Evolutionary conservation across 2,113 vertebrate genomes (phyloP).

Genomic region (Macroglossus sobrinus): DNA sequence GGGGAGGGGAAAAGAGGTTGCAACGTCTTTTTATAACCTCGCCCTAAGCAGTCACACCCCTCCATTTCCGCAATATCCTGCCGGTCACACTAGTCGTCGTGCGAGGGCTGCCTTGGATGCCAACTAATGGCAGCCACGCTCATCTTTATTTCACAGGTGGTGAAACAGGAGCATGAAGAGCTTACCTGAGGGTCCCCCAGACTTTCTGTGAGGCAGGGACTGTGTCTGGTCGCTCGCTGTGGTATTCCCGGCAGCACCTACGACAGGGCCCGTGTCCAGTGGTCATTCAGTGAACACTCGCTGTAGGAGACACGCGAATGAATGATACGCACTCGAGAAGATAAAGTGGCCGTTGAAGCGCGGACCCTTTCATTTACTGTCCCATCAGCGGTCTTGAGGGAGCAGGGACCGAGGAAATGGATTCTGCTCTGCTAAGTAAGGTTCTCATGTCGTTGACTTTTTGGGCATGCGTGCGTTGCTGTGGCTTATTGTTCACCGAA

Average conservation of each 20-base stretch:
- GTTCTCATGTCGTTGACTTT: background rate
- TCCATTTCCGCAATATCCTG: background rate
- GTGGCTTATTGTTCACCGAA: background rate
- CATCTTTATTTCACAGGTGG: background rate
- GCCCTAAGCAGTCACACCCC: background rate
- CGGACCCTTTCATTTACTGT: background rate
- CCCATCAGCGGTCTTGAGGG: background rate
- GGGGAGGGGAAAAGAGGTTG: background rate
- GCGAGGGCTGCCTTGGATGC: too few relatives aligned
- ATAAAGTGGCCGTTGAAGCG: background rate
- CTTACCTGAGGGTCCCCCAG: background rate
- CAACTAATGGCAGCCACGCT: background rate
- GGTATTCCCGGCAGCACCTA: background rate
- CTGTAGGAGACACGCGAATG: background rate
- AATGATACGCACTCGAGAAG: background rate
- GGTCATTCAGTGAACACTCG: too few relatives aligned
- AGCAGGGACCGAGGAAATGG: background rate
- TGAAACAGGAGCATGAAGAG: background rate
- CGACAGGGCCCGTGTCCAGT: rapidly evolving
- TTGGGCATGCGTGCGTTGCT: rapidly evolving
- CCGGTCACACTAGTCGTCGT: background rate
- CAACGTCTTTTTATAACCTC: background rate
- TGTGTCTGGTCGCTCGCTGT: rapidly evolving
- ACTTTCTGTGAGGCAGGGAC: background rate
- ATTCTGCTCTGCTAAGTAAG: rapidly evolving